Conservation (phyloP, 2,113 vertebrate genomes). For the Chloropsis hardwickii region DNA sequence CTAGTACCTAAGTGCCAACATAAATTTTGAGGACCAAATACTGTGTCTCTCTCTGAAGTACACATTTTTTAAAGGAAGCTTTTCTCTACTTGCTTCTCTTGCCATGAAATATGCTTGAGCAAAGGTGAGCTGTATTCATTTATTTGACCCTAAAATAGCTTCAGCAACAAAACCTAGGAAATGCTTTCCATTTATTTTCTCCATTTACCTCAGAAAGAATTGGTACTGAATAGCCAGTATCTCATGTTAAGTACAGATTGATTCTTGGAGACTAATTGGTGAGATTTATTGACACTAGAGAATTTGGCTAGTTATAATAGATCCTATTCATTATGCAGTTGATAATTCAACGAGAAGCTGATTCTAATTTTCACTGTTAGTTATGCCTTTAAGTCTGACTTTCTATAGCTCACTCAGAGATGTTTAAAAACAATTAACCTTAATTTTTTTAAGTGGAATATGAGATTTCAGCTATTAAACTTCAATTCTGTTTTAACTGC, state of each 20-base stretch:
- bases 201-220: neutral
- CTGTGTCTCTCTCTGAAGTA: neutral
- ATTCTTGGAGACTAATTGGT: slow-evolving; percentile 26
- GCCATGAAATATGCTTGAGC: neutral
- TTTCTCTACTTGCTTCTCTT: neutral
- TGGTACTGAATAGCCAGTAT: neutral
- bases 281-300: slow-evolving; percentile 8
- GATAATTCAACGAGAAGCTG: neutral
- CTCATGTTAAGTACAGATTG: slow-evolving; percentile 15
- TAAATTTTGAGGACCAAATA: neutral
- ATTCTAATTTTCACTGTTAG: neutral
- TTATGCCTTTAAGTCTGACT: neutral
- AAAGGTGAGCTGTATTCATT: neutral
- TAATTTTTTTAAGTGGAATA: neutral
- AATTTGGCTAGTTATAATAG: neutral
- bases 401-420: neutral
- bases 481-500: neutral
- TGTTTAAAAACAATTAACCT: slow-evolving; percentile 34
- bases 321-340: neutral
- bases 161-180: neutral
- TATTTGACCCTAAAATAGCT: neutral
- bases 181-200: neutral
- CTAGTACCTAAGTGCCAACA: neutral
- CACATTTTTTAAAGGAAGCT: neutral
- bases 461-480: slow-evolving; percentile 8